Conservation (phyloP, 1,140 invertebrate genomes). For the Macrostomum lignano region DNA sequence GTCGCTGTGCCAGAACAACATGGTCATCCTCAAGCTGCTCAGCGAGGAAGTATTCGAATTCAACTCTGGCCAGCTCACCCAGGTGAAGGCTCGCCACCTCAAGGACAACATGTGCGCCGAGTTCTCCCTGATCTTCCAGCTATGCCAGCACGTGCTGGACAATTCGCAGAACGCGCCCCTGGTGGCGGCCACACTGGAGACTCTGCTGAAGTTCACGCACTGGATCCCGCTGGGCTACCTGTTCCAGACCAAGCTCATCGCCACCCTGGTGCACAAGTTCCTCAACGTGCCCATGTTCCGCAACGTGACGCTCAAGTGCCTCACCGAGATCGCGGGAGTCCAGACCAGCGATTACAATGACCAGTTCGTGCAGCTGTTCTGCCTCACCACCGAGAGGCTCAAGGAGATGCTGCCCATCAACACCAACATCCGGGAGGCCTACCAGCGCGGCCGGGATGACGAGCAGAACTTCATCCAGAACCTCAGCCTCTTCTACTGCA, state of each 20-base stretch:
- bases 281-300: constrained; percentile 83
- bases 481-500: constrained; percentile 78
- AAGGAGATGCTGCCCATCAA: constrained; percentile 58
- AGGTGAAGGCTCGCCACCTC: constrained; percentile 89
- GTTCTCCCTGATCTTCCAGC: constrained; percentile 83
- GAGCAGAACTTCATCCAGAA: constrained; percentile 99
- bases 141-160: constrained; percentile 81
- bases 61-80: constrained; percentile 79
- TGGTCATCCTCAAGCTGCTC: constrained; percentile 80
- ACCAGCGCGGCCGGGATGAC: constrained; percentile 61
- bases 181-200: constrained; percentile 72
- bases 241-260: constrained; percentile 89
- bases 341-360: constrained; percentile 51
- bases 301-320: constrained; percentile 84
- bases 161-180: constrained; percentile 80
- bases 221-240: constrained; percentile 99
- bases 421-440: constrained; percentile 71
- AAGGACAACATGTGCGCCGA: constrained; percentile 99
- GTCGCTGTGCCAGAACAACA: constrained; percentile 93
- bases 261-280: constrained; percentile 53
- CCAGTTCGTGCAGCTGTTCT: constrained; percentile 57
- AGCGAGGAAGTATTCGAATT: constrained; percentile 98
- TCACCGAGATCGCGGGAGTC: constrained; percentile 60
- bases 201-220: constrained; percentile 75
- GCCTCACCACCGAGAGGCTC: constrained; percentile 59